Conservation (phyloP, 2,797 vertebrate genomes). For the Microcaecilia unicolor region DNA sequence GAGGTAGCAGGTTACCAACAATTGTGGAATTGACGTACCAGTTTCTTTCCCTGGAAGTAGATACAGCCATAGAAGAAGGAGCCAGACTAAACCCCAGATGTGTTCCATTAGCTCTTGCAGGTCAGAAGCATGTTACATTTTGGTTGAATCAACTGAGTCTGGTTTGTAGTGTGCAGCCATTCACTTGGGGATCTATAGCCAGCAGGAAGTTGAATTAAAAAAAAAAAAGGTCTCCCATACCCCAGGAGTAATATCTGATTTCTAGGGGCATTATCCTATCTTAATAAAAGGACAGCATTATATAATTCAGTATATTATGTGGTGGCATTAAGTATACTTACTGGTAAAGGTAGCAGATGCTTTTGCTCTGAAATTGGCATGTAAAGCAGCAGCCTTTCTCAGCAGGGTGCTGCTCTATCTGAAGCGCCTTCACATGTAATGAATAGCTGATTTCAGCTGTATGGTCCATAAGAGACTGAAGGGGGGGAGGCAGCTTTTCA, state of each 20-base stretch:
- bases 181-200: constrained; percentile 2
- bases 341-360: constrained; percentile 51
- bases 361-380: constrained; percentile 41
- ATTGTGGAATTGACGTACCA: neutral
- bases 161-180: neutral
- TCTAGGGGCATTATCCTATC: constrained; percentile 24
- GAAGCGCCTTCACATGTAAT: constrained; percentile 48
- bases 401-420: constrained; percentile 38
- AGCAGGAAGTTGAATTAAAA: too few species aligned
- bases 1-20: neutral
- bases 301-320: constrained; percentile 42
- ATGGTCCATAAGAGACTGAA: constrained; percentile 36
- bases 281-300: constrained; percentile 40
- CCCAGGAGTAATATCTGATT: too few species aligned
- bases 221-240: too few species aligned
- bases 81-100: neutral
- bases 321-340: constrained; percentile 44
- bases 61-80: neutral
- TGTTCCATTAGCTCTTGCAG: constrained; percentile 2
- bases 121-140: neutral
- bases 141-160: neutral
- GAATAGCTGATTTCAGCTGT: constrained; percentile 54
- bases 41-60: neutral
- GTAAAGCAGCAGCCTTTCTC: constrained; percentile 40
- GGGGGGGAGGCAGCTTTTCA: constrained; percentile 14